phyloP scores from a whole-genome alignment of 2,797 vertebrate genomes.

The Sebastes itinus region DNA sequence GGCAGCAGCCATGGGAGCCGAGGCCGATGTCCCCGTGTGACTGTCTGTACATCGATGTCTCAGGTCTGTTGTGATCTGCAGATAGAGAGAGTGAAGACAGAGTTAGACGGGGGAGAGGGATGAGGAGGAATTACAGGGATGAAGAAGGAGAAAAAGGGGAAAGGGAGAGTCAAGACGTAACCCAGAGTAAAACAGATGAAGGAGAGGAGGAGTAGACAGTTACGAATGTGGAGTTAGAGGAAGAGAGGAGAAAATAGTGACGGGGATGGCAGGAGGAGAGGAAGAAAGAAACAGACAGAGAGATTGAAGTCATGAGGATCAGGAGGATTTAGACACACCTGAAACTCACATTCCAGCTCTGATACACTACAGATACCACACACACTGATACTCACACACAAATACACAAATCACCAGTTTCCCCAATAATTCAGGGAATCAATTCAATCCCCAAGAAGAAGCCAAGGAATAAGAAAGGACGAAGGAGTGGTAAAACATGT shows the following conservation, averaged over 20 bases:
- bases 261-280: neutral
- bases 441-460: conserved; percentile 26
- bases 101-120: neutral
- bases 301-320: conserved; percentile 43
- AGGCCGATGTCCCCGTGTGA: conserved; percentile 97
- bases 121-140: neutral
- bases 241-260: neutral
- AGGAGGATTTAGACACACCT: conserved; percentile 59
- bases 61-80: conserved; percentile 97
- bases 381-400: neutral
- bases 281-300: conserved; percentile 11
- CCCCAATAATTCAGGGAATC: conserved; percentile 5
- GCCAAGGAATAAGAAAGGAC: conserved; percentile 15
- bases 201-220: neutral
- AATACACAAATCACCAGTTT: conserved; percentile 1
- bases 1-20: conserved; percentile 97
- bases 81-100: neutral
- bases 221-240: neutral
- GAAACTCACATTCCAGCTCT: conserved; percentile 62
- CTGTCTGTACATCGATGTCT: conserved; percentile 98
- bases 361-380: conserved; percentile 33
- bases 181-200: neutral
- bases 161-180: neutral
- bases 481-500: conserved; percentile 23
- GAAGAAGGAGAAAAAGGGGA: neutral